A percentile compares a stretch with the other conserved stretches of the same genome.
Conservation (phyloP, 2,113 vertebrate species). For the Proterorhinus semilunaris region DNA sequence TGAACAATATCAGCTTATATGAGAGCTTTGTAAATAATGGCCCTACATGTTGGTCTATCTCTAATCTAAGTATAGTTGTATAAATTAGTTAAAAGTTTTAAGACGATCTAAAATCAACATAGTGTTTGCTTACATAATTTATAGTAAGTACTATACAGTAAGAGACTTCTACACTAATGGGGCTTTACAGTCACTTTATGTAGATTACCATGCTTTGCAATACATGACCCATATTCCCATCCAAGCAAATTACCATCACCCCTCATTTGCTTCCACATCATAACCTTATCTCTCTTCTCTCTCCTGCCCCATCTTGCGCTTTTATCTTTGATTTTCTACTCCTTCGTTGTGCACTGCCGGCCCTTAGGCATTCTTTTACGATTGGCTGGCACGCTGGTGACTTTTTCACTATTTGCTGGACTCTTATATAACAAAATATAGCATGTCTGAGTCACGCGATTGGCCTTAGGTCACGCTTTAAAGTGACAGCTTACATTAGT, state of each 20-base stretch:
- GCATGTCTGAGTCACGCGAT: constrained; percentile 64
- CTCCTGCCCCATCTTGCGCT: constrained; percentile 21
- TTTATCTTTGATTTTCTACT: constrained; percentile 43
- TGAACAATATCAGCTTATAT: too few species aligned
- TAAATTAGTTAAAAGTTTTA: too few species aligned
- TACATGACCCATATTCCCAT: not conserved
- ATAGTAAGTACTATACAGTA: not conserved
- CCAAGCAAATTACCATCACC: not conserved
- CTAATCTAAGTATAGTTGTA: too few species aligned
- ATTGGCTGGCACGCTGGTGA: constrained; percentile 57
- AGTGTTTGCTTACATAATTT: too few species aligned
- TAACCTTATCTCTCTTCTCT: constrained; percentile 11
- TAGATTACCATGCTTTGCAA: not conserved
- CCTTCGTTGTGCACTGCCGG: constrained; percentile 51
- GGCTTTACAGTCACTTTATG: not conserved
- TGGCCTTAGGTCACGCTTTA: constrained; percentile 56
- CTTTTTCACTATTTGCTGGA: constrained; percentile 9
- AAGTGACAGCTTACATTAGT: constrained; percentile 66
- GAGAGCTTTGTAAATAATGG: too few species aligned
- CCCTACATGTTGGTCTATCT: too few species aligned
- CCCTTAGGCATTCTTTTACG: constrained; percentile 58
- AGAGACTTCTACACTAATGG: not conserved
- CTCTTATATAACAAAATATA: constrained; percentile 65
- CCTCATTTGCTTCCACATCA: constrained; percentile 38
- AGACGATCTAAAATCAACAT: too few species aligned